Evolutionary conservation across 1,140 invertebrate species (phyloP).

Genomic region (Macrostomum lignano): DNA sequence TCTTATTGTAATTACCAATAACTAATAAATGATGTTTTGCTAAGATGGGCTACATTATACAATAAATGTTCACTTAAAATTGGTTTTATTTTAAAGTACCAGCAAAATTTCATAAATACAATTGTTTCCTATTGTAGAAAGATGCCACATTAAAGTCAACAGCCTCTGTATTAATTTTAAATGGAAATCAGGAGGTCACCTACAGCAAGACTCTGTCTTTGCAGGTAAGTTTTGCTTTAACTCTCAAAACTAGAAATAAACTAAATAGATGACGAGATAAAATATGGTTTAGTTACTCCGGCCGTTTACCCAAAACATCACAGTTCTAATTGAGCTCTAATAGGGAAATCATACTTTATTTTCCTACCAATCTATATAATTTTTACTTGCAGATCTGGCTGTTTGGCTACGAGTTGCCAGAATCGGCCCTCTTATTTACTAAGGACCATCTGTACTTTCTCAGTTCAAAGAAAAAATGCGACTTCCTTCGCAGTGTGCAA

Average conservation of each 20-base stretch:
- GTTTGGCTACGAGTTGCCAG: conserved; percentile 74
- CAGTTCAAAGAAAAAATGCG: conserved; percentile 87
- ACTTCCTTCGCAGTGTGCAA: conserved; percentile 73
- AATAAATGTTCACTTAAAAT: too few relatives aligned
- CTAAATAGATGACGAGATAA: background rate
- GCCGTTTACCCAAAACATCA: too few relatives aligned
- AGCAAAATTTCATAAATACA: too few relatives aligned
- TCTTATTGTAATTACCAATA: too few relatives aligned
- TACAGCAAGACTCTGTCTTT: conserved; percentile 78
- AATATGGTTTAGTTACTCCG: too few relatives aligned
- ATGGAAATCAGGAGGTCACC: conserved; percentile 49
- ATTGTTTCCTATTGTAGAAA: too few relatives aligned
- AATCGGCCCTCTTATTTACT: conserved; percentile 68
- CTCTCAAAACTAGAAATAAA: background rate
- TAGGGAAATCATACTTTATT: conserved; percentile 6
- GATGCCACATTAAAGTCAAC: too few relatives aligned
- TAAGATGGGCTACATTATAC: too few relatives aligned
- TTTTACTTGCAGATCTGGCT: conserved; percentile 53
- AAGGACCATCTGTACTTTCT: conserved; percentile 56
- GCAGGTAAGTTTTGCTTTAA: conserved; percentile 36
- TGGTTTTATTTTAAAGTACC: too few relatives aligned
- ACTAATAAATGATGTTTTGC: too few relatives aligned
- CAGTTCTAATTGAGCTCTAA: too few relatives aligned
- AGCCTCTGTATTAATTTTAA: background rate
- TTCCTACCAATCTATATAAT: conserved; percentile 1